phyloP scores from a whole-genome alignment of 1,140 invertebrate genomes.

The Bombus pascuorum region DNA sequence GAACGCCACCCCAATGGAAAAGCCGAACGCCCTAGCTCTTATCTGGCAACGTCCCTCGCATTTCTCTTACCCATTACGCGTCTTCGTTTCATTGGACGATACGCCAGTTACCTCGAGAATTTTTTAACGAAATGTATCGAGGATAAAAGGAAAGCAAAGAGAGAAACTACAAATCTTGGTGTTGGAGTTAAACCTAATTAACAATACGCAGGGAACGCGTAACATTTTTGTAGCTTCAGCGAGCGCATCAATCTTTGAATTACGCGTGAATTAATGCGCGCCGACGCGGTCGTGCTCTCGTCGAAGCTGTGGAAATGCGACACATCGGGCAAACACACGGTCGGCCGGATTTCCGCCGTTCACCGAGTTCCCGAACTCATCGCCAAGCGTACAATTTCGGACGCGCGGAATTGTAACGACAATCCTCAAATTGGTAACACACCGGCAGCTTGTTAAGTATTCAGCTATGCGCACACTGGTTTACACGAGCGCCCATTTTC shows the following conservation, averaged over 20 bases:
- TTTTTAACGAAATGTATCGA: neutral
- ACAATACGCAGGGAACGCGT: neutral
- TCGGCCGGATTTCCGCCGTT: neutral
- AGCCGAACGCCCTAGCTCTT: slow-evolving; percentile 58
- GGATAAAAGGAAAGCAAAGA: neutral
- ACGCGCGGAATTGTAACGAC: slow-evolving; percentile 26
- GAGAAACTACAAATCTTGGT: too few species aligned
- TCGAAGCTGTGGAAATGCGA: slow-evolving; percentile 39
- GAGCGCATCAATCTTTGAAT: slow-evolving; percentile 75
- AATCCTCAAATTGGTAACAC: slow-evolving; percentile 20
- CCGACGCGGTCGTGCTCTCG: neutral
- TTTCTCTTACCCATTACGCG: slow-evolving; percentile 70
- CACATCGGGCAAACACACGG: neutral
- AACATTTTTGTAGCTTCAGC: slow-evolving; percentile 52
- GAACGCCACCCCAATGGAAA: slow-evolving; percentile 42
- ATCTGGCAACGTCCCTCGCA: slow-evolving; percentile 73
- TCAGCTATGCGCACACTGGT: neutral
- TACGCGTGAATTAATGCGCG: slow-evolving; percentile 69
- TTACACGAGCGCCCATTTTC: neutral
- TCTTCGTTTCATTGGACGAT: slow-evolving; percentile 48
- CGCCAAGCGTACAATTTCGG: slow-evolving; percentile 2
- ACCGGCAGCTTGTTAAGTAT: neutral
- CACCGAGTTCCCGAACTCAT: neutral
- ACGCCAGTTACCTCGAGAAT: neutral
- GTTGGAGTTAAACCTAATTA: neutral